A percentile compares a stretch with the other conserved stretches of the same genome.
These are phyloP conservation scores for Sebastes diaconus DNA, from an alignment of 2,797 vertebrate genomes.

Conservation along the genomic window DNA sequence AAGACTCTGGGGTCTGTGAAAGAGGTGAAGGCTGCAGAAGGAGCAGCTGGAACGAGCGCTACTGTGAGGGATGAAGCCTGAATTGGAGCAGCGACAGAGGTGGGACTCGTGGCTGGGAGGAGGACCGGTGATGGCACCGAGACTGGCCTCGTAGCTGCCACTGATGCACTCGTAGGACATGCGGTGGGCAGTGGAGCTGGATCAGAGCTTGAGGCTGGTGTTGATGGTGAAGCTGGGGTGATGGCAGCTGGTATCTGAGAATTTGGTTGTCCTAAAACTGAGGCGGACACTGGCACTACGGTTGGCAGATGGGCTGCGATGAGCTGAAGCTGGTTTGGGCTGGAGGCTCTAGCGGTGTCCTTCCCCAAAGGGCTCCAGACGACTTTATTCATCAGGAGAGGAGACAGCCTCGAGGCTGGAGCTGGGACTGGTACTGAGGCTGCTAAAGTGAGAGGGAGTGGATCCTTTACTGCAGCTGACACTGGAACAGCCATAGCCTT, in stretches of 20 bases:
- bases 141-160: neutral
- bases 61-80: slow-evolving; percentile 26
- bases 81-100: neutral
- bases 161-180: neutral
- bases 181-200: neutral
- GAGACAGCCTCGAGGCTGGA: slow-evolving; percentile 24
- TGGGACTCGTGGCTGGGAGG: neutral
- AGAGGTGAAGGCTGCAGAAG: slow-evolving; percentile 17
- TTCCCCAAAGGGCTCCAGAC: slow-evolving; percentile 61
- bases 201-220: neutral
- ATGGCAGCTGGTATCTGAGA: slow-evolving; percentile 27
- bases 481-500: slow-evolving; percentile 70
- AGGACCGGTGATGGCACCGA: slow-evolving; percentile 13
- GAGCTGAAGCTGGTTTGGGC: slow-evolving; percentile 37
- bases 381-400: slow-evolving; percentile 47
- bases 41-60: slow-evolving; percentile 13
- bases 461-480: slow-evolving; percentile 29
- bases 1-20: slow-evolving; percentile 34
- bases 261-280: slow-evolving; percentile 28
- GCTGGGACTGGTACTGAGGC: slow-evolving; percentile 17
- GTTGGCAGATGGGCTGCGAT: slow-evolving; percentile 42
- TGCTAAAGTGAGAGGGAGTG: slow-evolving; percentile 8
- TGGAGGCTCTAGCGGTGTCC: slow-evolving; percentile 34
- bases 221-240: neutral
- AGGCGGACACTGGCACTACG: slow-evolving; percentile 42